These are phyloP conservation scores for Gordius sp. DNA, from an alignment of 2,888 invertebrate species.

Conservation along the genomic window DNA sequence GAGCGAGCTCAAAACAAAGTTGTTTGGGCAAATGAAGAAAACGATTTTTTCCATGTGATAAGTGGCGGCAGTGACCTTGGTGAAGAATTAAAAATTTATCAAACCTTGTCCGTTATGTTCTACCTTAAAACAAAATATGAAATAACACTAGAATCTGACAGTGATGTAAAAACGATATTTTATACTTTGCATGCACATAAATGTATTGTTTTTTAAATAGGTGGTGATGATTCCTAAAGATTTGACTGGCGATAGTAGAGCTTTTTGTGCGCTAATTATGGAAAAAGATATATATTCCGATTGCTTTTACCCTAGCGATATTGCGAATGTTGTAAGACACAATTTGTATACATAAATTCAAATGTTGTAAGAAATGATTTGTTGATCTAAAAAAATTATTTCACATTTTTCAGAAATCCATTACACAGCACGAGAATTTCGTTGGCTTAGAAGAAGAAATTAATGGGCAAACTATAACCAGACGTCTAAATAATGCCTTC, in stretches of 20 bases:
- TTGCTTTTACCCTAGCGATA: too few relatives aligned
- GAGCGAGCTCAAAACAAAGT: neutral
- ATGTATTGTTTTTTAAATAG: neutral
- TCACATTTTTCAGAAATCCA: too few relatives aligned
- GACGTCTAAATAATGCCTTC: neutral
- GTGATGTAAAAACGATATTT: neutral
- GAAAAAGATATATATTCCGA: constrained; percentile 3
- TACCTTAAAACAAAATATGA: constrained; percentile 10
- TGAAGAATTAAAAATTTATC: neutral
- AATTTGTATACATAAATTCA: too few relatives aligned
- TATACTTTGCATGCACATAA: neutral
- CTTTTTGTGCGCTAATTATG: neutral
- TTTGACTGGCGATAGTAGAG: neutral
- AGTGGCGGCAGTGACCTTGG: too few relatives aligned
- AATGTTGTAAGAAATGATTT: too few relatives aligned
- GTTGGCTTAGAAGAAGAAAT: too few relatives aligned
- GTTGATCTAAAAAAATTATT: too few relatives aligned
- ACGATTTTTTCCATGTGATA: constrained; percentile 13
- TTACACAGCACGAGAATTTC: too few relatives aligned
- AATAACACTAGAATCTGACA: neutral
- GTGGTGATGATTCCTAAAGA: neutral
- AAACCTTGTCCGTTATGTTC: neutral
- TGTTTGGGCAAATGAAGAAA: neutral
- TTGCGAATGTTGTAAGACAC: too few relatives aligned
- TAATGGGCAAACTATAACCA: too few relatives aligned